Evolutionary conservation across 2,113 vertebrate species (phyloP).

Genomic region (Saguinus midas): DNA sequence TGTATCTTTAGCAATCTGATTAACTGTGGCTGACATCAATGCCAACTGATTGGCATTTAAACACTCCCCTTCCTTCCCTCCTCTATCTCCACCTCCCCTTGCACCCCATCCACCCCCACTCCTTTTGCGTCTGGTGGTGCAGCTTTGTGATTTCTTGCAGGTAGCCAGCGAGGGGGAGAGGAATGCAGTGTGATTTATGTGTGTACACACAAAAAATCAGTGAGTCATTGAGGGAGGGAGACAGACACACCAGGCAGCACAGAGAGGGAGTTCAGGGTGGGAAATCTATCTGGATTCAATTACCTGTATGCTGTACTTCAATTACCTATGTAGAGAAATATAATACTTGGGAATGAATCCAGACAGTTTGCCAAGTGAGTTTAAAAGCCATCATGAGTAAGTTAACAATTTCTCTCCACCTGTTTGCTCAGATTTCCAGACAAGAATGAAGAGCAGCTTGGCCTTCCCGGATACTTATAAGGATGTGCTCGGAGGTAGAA

Average conservation of each 20-base stretch:
- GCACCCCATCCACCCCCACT: background rate
- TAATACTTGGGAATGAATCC: background rate
- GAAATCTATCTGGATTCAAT: background rate
- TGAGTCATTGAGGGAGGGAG: background rate
- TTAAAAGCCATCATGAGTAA: background rate
- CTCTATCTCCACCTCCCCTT: background rate
- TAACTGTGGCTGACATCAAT: background rate
- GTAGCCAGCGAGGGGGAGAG: background rate
- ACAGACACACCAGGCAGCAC: background rate
- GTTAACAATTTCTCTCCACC: background rate
- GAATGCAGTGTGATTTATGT: background rate
- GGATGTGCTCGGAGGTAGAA: background rate
- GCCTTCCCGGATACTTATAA: accelerated
- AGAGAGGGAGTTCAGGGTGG: background rate
- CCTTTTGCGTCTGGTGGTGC: background rate
- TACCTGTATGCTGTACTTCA: no score
- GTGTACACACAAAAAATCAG: background rate
- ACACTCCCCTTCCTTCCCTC: background rate
- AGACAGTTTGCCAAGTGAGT: background rate
- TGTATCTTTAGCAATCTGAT: constrained; percentile 25
- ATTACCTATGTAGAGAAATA: background rate
- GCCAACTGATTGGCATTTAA: background rate
- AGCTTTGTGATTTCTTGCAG: background rate
- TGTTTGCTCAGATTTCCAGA: background rate
- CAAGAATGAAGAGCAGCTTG: accelerated